Conservation (phyloP, 2,888 invertebrate genomes). For the Oxystoma pomonae region DNA sequence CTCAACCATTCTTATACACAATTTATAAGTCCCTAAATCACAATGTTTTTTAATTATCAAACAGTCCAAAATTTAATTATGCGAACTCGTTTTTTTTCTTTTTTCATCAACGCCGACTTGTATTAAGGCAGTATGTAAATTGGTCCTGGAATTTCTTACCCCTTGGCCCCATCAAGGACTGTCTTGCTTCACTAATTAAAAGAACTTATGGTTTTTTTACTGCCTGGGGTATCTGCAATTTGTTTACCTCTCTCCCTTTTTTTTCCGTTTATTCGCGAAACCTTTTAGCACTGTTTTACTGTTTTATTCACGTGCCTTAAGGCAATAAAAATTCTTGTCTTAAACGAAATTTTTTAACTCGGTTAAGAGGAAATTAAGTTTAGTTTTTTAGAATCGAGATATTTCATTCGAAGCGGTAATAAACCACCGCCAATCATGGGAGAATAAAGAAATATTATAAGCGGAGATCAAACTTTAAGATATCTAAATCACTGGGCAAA, state of each 20-base stretch:
- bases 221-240: conserved; percentile 41
- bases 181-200: conserved; percentile 44
- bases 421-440: no score
- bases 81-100: conserved; percentile 39
- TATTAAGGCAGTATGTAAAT: conserved; percentile 41
- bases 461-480: no score
- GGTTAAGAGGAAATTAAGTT: no score
- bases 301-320: not conserved
- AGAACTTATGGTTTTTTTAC: conserved; percentile 45
- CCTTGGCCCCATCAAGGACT: conserved; percentile 30
- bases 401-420: no score
- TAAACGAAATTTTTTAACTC: not conserved
- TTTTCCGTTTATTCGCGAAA: not conserved
- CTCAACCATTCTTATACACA: no score
- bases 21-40: not conserved
- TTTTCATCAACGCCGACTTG: conserved; percentile 29
- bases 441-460: no score
- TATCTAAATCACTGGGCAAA: no score
- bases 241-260: conserved; percentile 28
- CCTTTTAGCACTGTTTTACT: not conserved
- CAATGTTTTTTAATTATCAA: conserved; percentile 43
- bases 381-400: no score
- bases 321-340: not conserved
- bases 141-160: conserved; percentile 19
- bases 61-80: conserved; percentile 45